phyloP scores from a whole-genome alignment of 2,888 invertebrate species.

The Chrysolina americana region DNA sequence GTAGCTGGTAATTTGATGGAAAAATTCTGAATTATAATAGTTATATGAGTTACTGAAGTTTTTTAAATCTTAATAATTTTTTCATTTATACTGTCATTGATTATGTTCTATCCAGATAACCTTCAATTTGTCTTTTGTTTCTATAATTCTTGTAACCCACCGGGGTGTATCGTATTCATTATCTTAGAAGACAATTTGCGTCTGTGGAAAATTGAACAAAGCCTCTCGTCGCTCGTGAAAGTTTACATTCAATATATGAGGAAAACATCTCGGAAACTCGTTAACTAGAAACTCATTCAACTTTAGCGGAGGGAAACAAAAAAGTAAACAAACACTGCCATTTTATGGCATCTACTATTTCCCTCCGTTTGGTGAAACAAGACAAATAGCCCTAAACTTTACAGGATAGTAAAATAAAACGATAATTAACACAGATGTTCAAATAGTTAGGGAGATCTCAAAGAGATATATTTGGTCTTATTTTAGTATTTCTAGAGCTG shows the following conservation, averaged over 20 bases:
- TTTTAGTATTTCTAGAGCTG: constrained; percentile 21
- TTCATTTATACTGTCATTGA: too few relatives aligned
- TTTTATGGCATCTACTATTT: constrained; percentile 45
- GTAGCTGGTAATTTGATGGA: too few relatives aligned
- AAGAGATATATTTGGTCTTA: constrained; percentile 15
- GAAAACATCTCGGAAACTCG: constrained; percentile 48
- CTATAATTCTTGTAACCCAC: background rate
- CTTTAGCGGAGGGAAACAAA: constrained; percentile 43
- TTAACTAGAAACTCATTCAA: constrained; percentile 50
- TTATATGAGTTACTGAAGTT: too few relatives aligned
- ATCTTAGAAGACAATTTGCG: background rate
- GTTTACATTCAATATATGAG: constrained; percentile 28
- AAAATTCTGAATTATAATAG: too few relatives aligned
- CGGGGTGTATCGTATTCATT: background rate
- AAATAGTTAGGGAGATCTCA: constrained; percentile 20
- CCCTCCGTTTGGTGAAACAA: constrained; percentile 44
- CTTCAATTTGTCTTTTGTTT: background rate
- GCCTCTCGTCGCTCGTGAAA: constrained; percentile 3
- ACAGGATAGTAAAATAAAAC: constrained; percentile 43
- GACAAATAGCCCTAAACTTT: constrained; percentile 43
- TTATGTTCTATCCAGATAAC: background rate
- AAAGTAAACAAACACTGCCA: constrained; percentile 47
- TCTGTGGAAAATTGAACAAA: constrained; percentile 7
- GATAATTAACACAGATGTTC: constrained; percentile 34
- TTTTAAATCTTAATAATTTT: too few relatives aligned